Percentiles rank a stretch among this genome's conserved stretches.
Conservation (phyloP, 1,140 invertebrate genomes). For the Pissodes strobi region DNA sequence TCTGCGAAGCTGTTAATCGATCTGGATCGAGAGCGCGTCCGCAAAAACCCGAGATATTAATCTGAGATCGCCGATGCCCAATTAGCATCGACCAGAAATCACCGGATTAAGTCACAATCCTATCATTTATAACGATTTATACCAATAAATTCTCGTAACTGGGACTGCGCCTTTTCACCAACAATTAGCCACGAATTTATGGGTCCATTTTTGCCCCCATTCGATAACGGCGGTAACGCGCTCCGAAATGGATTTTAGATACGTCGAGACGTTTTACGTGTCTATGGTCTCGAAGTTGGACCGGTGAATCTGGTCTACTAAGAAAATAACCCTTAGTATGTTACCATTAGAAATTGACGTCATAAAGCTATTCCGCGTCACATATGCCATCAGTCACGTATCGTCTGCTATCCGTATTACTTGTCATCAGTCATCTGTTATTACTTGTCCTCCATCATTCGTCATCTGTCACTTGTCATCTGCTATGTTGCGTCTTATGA, state of each 20-base stretch:
- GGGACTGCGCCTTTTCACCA: slow-evolving; percentile 12
- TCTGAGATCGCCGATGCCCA: slow-evolving; percentile 24
- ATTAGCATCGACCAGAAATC: slow-evolving; percentile 28
- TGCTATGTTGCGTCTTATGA: too few species aligned
- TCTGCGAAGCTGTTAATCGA: slow-evolving; percentile 8
- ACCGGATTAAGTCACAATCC: slow-evolving; percentile 18
- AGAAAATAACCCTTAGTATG: too few species aligned
- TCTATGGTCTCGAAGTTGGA: too few species aligned
- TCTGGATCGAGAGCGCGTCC: slow-evolving; percentile 15
- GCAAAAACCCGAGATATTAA: slow-evolving; percentile 24
- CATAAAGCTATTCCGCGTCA: too few species aligned
- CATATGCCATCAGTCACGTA: too few species aligned
- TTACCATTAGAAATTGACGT: too few species aligned
- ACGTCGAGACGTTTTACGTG: too few species aligned
- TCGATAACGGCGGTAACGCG: slow-evolving; percentile 17
- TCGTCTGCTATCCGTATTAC: too few species aligned
- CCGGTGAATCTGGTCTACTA: too few species aligned
- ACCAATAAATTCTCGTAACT: slow-evolving; percentile 17
- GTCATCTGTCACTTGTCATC: too few species aligned
- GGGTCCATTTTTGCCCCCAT: slow-evolving; percentile 7
- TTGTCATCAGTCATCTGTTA: too few species aligned
- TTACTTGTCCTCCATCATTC: too few species aligned
- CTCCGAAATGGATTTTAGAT: slow-evolving; percentile 7
- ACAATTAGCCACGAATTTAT: slow-evolving; percentile 19
- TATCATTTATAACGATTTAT: slow-evolving; percentile 27